Base-by-base conservation (phyloP, 2,888 invertebrate species). In the Agrilus biguttatus region DNA sequence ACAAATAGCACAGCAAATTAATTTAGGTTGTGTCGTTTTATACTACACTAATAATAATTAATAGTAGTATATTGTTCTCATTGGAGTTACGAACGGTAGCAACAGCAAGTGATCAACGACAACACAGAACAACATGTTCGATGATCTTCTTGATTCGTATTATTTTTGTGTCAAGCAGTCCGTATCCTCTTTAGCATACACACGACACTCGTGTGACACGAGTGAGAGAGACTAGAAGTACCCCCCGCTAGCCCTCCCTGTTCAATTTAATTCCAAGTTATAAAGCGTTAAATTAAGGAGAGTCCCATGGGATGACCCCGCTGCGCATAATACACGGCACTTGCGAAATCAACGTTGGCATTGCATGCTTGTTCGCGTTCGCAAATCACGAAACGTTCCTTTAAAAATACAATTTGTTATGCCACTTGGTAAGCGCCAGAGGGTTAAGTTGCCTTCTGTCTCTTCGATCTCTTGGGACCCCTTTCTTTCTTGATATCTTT, bases 231-330 rank as follows among this genome's bases (percentile, higher is more conserved):
- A 28, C 28, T 28, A 10, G 28, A 48, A 46, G 41, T 45, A 46
- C 42, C 48, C 47, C 21, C 48, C 48, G 37, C 41, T 28, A 28
- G 33, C 40, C 45, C 41, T 36, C 45, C 48, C 46, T 44, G 59
- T 58, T 60, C 59, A 59, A 62, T 63, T 64, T 63, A 63, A 63
- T 63, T 60, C 61, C 62, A 61, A 60, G 60, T 63, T 63, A 63
- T 64, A 62, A 62, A 60, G 57, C 64, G 63, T 63, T 63, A 64
- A 64, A 64, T 64, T 64, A 62, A 62, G 60, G 57, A 57, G 55
- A 54, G 49, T 60, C 60, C 56, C 61, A 34, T 41, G 55, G 59
- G 60, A 59, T 55, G 53, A 54, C 53, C 54, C 51, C 51, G 28
- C 28, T 28, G 28, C 49, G 51, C 48, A 49, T 46, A 48, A 50